Conservation (phyloP, 2,888 invertebrate genomes). For the Meiosimyza platycephala region DNA sequence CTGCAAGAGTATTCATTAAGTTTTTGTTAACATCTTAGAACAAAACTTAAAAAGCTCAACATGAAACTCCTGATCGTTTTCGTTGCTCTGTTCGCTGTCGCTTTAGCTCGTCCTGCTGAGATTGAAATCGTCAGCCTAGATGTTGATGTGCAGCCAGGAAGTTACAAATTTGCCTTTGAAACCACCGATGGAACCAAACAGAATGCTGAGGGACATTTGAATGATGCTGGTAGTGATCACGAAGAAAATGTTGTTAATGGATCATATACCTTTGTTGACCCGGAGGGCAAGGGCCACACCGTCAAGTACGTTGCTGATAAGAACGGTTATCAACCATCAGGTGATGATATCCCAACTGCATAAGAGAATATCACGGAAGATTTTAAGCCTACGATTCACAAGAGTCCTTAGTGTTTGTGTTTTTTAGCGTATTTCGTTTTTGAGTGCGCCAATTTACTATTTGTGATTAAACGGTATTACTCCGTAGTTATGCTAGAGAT, state of each 20-base stretch:
- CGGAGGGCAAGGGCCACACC: slow-evolving; percentile 70
- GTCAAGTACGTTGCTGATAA: slow-evolving; percentile 67
- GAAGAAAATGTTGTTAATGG: slow-evolving; percentile 68
- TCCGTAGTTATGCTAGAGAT: no score
- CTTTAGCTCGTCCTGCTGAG: slow-evolving; percentile 45
- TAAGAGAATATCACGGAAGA: no score
- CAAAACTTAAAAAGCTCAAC: slow-evolving; percentile 32
- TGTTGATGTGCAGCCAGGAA: slow-evolving; percentile 39
- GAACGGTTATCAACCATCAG: slow-evolving; percentile 66
- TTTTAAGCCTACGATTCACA: no score
- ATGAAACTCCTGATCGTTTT: slow-evolving; percentile 55
- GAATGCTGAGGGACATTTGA: slow-evolving; percentile 68
- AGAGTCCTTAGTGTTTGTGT: no score
- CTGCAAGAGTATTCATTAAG: no score
- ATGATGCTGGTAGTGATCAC: slow-evolving; percentile 68
- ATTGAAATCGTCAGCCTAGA: slow-evolving; percentile 46
- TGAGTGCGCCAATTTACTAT: no score
- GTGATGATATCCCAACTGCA: slow-evolving; percentile 31
- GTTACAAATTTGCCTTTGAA: slow-evolving; percentile 56
- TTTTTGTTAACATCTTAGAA: not conserved
- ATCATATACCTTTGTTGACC: slow-evolving; percentile 69
- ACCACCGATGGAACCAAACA: slow-evolving; percentile 69
- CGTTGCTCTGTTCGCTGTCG: slow-evolving; percentile 49
- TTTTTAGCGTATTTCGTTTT: no score
- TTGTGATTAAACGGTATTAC: no score